A percentile compares a stretch with the other conserved stretches of the same genome.
These are phyloP conservation scores for Hypena proboscidalis DNA, from an alignment of 2,888 invertebrate genomes.

Conservation along the genomic window DNA sequence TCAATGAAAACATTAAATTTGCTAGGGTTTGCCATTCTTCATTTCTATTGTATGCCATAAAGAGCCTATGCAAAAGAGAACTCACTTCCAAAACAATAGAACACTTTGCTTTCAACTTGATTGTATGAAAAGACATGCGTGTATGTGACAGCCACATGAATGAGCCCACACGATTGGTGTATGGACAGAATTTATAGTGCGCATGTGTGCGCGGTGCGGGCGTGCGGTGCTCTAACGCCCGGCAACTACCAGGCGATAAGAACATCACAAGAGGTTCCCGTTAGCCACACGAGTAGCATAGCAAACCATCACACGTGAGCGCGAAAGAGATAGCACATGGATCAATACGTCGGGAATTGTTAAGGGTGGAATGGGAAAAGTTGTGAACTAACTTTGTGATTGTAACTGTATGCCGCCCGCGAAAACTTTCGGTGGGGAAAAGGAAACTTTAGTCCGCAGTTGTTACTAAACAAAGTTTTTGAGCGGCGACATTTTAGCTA, in stretches of 20 bases:
- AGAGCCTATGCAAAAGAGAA: too few relatives aligned
- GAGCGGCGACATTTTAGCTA: background rate
- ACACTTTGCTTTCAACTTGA: too few relatives aligned
- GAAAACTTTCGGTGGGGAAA: background rate
- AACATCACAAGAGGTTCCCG: slow-evolving; percentile 40
- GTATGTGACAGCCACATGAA: slow-evolving; percentile 27
- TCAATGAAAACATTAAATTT: too few relatives aligned
- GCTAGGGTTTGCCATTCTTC: too few relatives aligned
- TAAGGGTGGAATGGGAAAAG: slow-evolving; percentile 13
- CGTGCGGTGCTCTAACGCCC: slow-evolving; percentile 79
- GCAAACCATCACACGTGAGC: slow-evolving; percentile 15
- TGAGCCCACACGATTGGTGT: slow-evolving; percentile 47
- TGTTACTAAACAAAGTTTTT: too few relatives aligned
- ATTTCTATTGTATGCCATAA: too few relatives aligned
- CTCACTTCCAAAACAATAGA: too few relatives aligned
- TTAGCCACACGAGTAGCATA: slow-evolving; percentile 30
- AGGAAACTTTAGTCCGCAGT: too few relatives aligned
- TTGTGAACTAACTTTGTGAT: slow-evolving; percentile 1
- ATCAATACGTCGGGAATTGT: slow-evolving; percentile 15
- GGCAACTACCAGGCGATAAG: slow-evolving; percentile 77
- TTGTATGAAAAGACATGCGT: slow-evolving; percentile 12
- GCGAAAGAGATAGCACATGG: slow-evolving; percentile 18
- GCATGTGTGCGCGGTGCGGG: slow-evolving; percentile 82
- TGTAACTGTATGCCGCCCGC: background rate
- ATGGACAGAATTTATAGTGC: slow-evolving; percentile 53